Conservation (phyloP, 2,113 vertebrate species). For the Amazona vittata region DNA sequence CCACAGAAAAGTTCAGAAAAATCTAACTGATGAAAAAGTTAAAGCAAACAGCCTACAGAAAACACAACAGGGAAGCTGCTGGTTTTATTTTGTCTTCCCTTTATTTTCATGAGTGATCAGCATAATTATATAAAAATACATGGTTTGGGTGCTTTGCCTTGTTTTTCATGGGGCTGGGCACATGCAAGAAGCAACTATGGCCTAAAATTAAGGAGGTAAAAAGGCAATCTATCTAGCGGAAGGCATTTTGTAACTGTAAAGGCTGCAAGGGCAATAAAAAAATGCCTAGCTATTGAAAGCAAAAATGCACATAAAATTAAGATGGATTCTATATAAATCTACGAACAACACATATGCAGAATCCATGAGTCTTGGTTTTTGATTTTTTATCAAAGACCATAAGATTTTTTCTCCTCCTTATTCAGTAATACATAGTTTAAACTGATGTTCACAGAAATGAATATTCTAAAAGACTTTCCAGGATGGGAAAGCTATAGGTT, state of each 20-base stretch:
- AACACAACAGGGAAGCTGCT: neutral
- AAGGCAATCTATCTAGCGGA: neutral
- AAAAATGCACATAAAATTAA: neutral
- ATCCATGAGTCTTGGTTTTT: neutral
- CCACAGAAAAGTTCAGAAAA: neutral
- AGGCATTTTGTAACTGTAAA: neutral
- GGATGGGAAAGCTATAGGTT: neutral
- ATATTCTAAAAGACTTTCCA: neutral
- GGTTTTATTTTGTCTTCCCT: neutral
- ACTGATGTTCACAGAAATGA: neutral
- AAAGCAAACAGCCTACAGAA: neutral
- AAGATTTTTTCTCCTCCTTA: neutral
- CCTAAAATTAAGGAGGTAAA: neutral
- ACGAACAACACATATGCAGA: neutral
- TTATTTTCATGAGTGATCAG: neutral
- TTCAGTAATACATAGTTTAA: neutral
- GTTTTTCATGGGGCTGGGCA: neutral
- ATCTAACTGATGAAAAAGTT: neutral
- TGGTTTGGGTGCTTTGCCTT: neutral
- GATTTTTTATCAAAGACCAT: neutral
- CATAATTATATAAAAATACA: neutral
- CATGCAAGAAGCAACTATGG: neutral
- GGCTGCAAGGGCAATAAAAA: neutral
- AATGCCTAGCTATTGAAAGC: neutral
- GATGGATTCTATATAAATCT: neutral